Evolutionary conservation across 2,113 vertebrate genomes (phyloP).

Genomic region (Dasyornis broadbenti): DNA sequence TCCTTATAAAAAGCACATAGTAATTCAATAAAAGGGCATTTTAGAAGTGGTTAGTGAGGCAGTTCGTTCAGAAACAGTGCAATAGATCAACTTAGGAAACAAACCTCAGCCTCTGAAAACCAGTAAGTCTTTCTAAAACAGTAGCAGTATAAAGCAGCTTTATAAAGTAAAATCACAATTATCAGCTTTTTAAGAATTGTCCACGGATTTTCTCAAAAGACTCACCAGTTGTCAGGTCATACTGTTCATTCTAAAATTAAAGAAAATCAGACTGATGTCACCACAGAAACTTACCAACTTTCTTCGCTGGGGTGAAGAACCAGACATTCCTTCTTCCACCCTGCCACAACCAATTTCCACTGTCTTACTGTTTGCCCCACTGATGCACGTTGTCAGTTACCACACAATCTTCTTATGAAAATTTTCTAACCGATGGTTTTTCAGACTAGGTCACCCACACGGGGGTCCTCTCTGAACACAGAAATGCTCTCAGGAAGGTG

Average conservation of each 20-base stretch:
- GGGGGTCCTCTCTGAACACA: background rate
- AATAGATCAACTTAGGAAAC: background rate
- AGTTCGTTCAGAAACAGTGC: background rate
- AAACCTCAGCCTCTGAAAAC: background rate
- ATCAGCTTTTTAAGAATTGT: background rate
- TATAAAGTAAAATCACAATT: background rate
- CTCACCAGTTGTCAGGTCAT: background rate
- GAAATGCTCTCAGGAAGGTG: background rate
- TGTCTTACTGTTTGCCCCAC: accelerated
- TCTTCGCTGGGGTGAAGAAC: background rate
- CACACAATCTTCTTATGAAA: too few relatives aligned
- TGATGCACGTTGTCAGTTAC: background rate
- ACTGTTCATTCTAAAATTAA: background rate
- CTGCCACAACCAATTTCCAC: background rate
- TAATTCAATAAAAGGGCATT: background rate
- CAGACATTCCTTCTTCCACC: background rate
- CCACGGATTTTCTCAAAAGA: background rate
- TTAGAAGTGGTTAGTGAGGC: background rate
- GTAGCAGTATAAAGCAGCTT: background rate
- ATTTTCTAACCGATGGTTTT: background rate
- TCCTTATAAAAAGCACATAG: background rate
- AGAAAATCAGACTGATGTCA: background rate
- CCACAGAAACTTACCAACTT: background rate
- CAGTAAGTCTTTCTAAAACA: background rate
- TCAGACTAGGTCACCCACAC: background rate